Base-by-base conservation (phyloP, 1,140 invertebrate species). In the Drosophila nebulosa region DNA sequence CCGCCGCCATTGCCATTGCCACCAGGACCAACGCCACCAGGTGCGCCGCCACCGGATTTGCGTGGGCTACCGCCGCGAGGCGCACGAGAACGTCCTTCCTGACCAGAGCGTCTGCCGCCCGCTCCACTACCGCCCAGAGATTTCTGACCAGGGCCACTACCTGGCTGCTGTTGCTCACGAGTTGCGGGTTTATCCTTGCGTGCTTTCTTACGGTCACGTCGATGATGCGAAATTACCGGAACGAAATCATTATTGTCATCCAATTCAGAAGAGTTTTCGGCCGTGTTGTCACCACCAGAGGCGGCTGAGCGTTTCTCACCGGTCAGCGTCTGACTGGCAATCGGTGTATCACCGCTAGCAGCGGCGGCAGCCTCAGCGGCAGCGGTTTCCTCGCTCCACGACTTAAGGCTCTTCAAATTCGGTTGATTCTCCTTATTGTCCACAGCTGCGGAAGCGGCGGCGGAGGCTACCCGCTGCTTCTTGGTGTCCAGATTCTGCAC, bases 201-300 rank as follows among this genome's bases (percentile, higher is more conserved):
- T 22, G 88, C 81, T 62, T 90, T 91, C 78, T 93, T 93, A 51
- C 92, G 86, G 64, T 93, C 92, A 62, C 92, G 92, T 26, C 92
- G 81, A 83, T 91, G 92, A 74, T 93, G 91, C 53, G 90, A 92
- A 36, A 92, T 78, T 30, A 93, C 93, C 12, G 92, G 92, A 58
- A 92, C 92, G 89, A 93, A 93, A 53, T 91, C 91, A 66, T 76
- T 91, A 84, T 92, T 92, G 60, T 93, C 92, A 69, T 93, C 93
- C 58, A 90, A 32, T 77, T 91, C 90, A 10, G 90, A 91, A n/a
- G 90, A 91, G 27, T 91, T 91, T 57, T 91, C 90, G 39, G 90
- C 90, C 22, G 88, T 88, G 53, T 83, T 91, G 39, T 91, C 90
- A 5, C 80, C 85, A 16, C 81, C 81, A 1, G 68, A 74, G 12